Evolutionary conservation across 2,888 invertebrate genomes (phyloP), one percentile per base, ranked within the genome.

Genomic region (Cataglyphis livida): DNA sequence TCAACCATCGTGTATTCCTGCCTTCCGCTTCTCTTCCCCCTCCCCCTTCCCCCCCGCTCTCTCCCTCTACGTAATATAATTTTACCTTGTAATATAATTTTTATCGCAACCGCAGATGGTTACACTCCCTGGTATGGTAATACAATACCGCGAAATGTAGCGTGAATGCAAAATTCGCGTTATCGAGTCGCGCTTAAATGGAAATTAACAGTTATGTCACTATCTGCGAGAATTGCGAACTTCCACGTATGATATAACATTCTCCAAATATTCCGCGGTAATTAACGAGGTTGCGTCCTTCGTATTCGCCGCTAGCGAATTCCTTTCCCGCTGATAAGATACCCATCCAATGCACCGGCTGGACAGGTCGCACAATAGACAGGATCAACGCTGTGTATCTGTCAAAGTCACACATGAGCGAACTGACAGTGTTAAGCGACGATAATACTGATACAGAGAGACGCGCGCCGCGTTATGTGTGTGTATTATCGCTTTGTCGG

Each of bases 281-380:
- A 76, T 76, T 76, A 76, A 76, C 41, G 57, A 18, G 70, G 44
- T 21, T 44, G 68, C 38, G 9, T 10, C 12, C 32, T 15, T 35
- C 48, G 25, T 9, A 61, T 18, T 9, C n/a, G n/a, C n/a, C 25
- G 10, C 10, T 5, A 15, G 5, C 57, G 15, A 32, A 44, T 68
- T 78, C 68, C 78, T 70, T 78, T 59, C 18, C 59, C 44, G 57
- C 38, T 51, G 44, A 70, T 70, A 66, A 65, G 65, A 65, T 41
- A 44, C 66, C 12, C 32, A 18, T 32, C 59, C 59, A 59, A 44
- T 59, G 44, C 44, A 10, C 21, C 59, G 25, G 44, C 70, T 79
- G 70, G 70, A 79, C 70, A 32, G 28, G 25, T 41, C 7, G 44
- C 44, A 79, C 32, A 70, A 70, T 61, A 35, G 59, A 70, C 51